A percentile compares a stretch with the other conserved stretches of the same genome.
Evolutionary conservation across 2,797 vertebrate genomes (phyloP).

Genomic region (Melanotaenia parkinsoni): DNA sequence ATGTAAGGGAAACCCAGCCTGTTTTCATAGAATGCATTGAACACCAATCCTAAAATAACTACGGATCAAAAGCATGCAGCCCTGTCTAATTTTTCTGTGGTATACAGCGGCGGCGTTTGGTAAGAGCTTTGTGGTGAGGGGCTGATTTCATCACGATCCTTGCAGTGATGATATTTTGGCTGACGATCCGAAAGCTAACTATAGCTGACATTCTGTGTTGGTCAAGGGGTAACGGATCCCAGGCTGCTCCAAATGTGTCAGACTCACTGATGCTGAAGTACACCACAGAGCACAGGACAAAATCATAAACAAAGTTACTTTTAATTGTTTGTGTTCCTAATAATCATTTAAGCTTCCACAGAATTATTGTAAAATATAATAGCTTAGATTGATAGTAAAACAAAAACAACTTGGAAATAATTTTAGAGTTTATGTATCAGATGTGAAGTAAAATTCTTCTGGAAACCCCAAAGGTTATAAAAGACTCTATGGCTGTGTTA

Average conservation of each 20-base stretch:
- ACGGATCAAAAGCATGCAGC: not conserved
- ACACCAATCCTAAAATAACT: not conserved
- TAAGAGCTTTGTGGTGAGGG: conserved; percentile 33
- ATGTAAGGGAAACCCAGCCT: not conserved
- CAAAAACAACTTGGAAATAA: not conserved
- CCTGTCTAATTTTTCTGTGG: conserved; percentile 15
- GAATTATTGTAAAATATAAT: not conserved
- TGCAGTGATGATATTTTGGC: conserved; percentile 56
- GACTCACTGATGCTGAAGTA: conserved; percentile 60
- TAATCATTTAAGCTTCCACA: not conserved
- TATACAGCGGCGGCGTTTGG: not conserved
- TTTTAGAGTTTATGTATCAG: not conserved
- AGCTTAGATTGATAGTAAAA: not conserved
- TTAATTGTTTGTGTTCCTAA: conserved; percentile 20
- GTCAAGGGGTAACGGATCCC: conserved; percentile 61
- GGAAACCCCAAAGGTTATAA: no score
- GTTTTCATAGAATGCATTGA: not conserved
- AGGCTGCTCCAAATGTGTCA: conserved; percentile 65
- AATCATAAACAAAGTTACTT: conserved; percentile 25
- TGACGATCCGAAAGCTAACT: conserved; percentile 62
- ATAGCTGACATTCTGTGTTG: conserved; percentile 62
- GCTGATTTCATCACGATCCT: conserved; percentile 44
- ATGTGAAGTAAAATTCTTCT: not conserved
- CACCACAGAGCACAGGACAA: conserved; percentile 48
- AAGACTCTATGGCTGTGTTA: not conserved